phyloP scores from a whole-genome alignment of 2,888 invertebrate species.

The Eupithecia subumbrata region DNA sequence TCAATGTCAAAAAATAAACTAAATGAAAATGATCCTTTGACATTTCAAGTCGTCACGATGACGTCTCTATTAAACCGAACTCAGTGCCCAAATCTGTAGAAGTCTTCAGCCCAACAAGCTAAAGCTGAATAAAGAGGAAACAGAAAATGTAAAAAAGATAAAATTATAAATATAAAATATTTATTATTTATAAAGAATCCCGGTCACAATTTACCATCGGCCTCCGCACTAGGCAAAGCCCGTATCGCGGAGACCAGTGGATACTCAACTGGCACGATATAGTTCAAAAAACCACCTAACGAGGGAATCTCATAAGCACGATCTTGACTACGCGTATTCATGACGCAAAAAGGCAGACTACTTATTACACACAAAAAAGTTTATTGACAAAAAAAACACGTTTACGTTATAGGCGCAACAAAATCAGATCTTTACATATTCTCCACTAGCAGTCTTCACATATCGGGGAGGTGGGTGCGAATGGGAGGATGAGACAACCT shows the following conservation, averaged over 20 bases:
- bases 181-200: too few species aligned
- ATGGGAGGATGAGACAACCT: background rate
- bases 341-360: background rate
- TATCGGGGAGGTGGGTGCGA: slow-evolving; percentile 1
- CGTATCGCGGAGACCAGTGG: too few species aligned
- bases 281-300: background rate
- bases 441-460: background rate
- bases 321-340: background rate
- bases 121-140: background rate
- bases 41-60: background rate
- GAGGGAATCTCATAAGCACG: background rate
- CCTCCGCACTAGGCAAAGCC: too few species aligned
- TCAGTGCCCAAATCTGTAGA: background rate
- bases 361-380: background rate
- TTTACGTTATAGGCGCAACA: background rate
- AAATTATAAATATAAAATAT: too few species aligned
- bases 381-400: background rate
- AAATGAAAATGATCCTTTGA: too few species aligned
- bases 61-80: background rate
- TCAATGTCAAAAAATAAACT: too few species aligned
- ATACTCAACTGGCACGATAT: background rate
- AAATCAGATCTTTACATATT: background rate
- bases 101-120: background rate
- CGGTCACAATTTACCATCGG: too few species aligned
- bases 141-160: too few species aligned